phyloP scores from a whole-genome alignment of 1,140 invertebrate species.

The Cryptotermes secundus region DNA sequence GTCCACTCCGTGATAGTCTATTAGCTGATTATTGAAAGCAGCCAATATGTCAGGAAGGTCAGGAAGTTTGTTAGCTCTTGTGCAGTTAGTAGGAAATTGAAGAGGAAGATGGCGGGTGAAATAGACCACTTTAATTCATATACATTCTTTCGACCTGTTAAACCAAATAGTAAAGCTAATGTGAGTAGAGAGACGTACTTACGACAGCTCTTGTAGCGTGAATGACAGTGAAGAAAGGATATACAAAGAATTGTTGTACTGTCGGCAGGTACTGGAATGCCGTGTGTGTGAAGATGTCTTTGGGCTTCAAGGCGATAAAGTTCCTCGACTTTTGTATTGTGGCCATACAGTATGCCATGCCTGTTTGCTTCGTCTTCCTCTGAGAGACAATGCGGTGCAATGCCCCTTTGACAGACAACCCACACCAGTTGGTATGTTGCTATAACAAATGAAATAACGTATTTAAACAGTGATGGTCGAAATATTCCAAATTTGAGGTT shows the following conservation, averaged over 20 bases:
- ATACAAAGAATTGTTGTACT: background rate
- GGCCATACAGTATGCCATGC: constrained; percentile 64
- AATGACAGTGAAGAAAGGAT: background rate
- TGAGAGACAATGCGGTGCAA: constrained; percentile 51
- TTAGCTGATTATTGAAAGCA: background rate
- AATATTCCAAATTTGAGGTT: too few relatives aligned
- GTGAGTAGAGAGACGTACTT: background rate
- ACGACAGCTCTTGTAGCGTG: background rate
- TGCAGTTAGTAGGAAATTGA: background rate
- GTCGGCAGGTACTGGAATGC: constrained; percentile 56
- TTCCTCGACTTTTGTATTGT: constrained; percentile 60
- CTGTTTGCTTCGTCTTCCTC: constrained; percentile 55
- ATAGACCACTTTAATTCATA: constrained; percentile 23
- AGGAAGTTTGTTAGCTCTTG: background rate
- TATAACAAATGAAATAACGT: too few relatives aligned
- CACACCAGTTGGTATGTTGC: constrained; percentile 51
- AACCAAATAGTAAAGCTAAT: constrained; percentile 16
- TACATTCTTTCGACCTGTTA: background rate
- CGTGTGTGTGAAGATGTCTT: constrained; percentile 64
- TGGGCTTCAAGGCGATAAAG: constrained; percentile 60
- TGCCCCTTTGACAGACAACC: constrained; percentile 65
- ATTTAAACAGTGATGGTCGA: too few relatives aligned
- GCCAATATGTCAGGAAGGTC: background rate
- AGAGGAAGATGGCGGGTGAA: constrained; percentile 23
- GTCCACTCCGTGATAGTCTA: too few relatives aligned